Evolutionary conservation across 2,797 vertebrate genomes (phyloP), one percentile per base, ranked within the genome.

Genomic region (Sebastes vulpes): DNA sequence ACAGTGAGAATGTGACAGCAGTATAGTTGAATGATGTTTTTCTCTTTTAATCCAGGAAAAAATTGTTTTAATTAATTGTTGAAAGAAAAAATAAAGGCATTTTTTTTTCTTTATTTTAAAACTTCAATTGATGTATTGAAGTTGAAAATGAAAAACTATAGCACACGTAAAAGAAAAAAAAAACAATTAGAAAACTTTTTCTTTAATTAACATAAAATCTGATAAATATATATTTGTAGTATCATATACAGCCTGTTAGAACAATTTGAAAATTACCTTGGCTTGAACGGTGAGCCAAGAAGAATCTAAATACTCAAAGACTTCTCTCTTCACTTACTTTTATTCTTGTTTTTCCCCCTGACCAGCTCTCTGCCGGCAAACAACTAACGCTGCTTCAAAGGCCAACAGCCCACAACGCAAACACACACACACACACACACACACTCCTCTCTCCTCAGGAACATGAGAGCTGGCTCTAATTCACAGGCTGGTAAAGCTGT

Each of bases 401-500:
- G 80, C 86, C 81, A 87, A 65, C 54, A 46, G 74, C 77, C 65
- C 77, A 88, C 78, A 88, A 82, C 42, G 65, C 80, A 90, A 75
- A 82, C 56, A 69, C 80, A 90, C 75, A 91, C 72, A 84, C 91
- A 90, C 81, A 85, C 79, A 87, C 81, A 77, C 57, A 65, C 64
- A 58, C 70, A 72, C 79, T 42, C 35, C 76, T 71, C 77, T 76
- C 79, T 92, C 86, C 92, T 91, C 87, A 81, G 91, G 88, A 94
- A 91, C 86, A 89, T 87, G 90, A 91, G 92, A 92, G 88, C 86
- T 86, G 89, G 82, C 87, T 94, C 87, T 93, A 87, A 95, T 93
- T 95, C 93, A 90, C 90, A 92, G 93, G 88, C 91, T 90, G 89
- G 90, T 91, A 92, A 91, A 94, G 90, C 92, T 89, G 90, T 89